Evolutionary conservation across 92 coral and sea anemone species (phyloP).

Genomic region (Siderastrea siderea): DNA sequence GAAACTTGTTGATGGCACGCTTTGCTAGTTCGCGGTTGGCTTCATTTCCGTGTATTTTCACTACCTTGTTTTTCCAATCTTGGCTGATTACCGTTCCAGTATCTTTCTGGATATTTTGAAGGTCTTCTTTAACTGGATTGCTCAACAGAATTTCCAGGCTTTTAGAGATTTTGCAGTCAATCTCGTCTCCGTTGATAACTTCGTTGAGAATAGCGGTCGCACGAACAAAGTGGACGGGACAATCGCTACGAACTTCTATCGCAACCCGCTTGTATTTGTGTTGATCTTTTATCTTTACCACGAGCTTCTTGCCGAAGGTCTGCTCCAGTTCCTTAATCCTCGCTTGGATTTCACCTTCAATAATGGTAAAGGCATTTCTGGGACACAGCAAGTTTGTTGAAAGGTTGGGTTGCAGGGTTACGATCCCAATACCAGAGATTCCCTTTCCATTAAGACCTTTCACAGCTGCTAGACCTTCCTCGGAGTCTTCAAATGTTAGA

Average conservation of each 20-base stretch:
- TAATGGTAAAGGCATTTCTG: conserved; percentile 38
- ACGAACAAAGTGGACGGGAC: conserved; percentile 62
- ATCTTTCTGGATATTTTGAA: conserved; percentile 45
- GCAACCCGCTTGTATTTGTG: conserved; percentile 39
- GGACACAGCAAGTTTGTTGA: conserved; percentile 46
- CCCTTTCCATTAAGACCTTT: conserved; percentile 23
- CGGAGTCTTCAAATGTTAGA: conserved; percentile 41
- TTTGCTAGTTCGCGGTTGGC: conserved; percentile 54
- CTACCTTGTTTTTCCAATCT: conserved; percentile 49
- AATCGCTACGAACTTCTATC: conserved; percentile 44
- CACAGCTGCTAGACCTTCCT: conserved; percentile 52
- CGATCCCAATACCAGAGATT: conserved; percentile 37
- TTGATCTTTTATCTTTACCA: conserved; percentile 17
- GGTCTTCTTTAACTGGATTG: conserved; percentile 27
- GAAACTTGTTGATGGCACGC: conserved; percentile 45
- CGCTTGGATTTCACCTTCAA: conserved; percentile 22
- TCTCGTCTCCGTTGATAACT: conserved; percentile 50
- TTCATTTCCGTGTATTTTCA: conserved; percentile 58
- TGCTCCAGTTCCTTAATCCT: conserved; percentile 9
- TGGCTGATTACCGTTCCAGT: conserved; percentile 57
- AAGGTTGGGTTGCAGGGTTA: conserved; percentile 41
- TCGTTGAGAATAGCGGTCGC: conserved; percentile 30
- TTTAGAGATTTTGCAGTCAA: conserved; percentile 41
- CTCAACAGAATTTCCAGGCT: conserved; percentile 34
- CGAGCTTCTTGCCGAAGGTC: conserved; percentile 21